Evolutionary conservation across 2,797 vertebrate genomes (phyloP).

Genomic region (Rousettus madagascariensis): DNA sequence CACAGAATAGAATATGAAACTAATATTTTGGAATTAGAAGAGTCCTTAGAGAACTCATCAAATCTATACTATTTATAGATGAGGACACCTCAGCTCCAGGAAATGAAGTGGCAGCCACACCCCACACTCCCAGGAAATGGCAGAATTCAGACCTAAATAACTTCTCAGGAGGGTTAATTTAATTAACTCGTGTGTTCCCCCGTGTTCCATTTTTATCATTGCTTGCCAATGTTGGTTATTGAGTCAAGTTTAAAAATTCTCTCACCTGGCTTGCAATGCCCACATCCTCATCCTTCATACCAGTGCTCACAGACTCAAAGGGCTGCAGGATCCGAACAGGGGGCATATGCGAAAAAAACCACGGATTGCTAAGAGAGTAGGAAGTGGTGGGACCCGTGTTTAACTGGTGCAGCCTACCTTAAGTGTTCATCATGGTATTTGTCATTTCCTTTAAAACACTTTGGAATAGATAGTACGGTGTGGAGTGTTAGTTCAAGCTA

Average conservation of each 20-base stretch:
- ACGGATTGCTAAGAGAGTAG: neutral
- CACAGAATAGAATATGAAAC: neutral
- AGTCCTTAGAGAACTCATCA: neutral
- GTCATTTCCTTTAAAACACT: neutral
- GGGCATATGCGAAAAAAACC: neutral
- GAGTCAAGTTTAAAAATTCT: neutral
- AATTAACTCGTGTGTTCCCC: neutral
- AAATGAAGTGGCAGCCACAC: neutral
- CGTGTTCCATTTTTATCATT: neutral
- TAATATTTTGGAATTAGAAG: neutral
- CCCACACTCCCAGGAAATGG: neutral
- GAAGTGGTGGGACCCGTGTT: neutral
- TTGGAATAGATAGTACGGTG: neutral
- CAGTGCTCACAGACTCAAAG: neutral
- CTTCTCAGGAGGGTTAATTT: neutral
- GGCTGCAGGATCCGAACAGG: neutral
- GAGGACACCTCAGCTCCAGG: neutral
- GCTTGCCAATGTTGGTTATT: neutral
- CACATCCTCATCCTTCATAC: neutral
- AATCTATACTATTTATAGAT: neutral
- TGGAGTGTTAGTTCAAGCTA: neutral
- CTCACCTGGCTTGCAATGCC: neutral
- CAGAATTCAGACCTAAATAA: neutral
- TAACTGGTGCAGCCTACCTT: neutral
- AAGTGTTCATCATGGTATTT: neutral